These are phyloP conservation scores for Serrognathus titanus DNA, from an alignment of 2,888 invertebrate genomes.

Conservation along the genomic window DNA sequence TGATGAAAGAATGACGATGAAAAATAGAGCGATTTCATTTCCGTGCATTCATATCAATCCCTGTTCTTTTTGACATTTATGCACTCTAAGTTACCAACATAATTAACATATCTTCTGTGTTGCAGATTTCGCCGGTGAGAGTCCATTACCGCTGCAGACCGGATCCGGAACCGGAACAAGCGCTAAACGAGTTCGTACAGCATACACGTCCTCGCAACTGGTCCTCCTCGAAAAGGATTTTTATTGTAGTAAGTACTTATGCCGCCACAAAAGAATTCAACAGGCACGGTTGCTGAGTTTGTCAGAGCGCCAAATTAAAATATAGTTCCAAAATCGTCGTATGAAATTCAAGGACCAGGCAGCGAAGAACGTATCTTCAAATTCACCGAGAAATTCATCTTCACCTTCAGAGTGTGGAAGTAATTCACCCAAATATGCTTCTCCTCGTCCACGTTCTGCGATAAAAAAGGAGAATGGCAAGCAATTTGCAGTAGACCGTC, in stretches of 20 bases:
- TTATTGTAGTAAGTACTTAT: constrained; percentile 68
- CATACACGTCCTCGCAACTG: constrained; percentile 76
- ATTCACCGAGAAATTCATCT: no score
- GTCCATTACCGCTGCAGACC: no score
- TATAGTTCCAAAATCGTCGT: constrained; percentile 83
- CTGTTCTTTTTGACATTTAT: constrained; percentile 21
- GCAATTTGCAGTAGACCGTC: constrained; percentile 47
- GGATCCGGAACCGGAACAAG: constrained; percentile 12
- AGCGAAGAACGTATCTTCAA: constrained; percentile 14
- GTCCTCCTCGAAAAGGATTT: constrained; percentile 80
- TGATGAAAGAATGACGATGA: no score
- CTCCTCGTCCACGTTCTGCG: not conserved
- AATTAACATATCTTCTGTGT: constrained; percentile 26
- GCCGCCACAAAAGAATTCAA: constrained; percentile 72
- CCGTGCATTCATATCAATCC: constrained; percentile 31
- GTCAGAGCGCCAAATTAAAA: constrained; percentile 79
- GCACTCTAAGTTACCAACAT: constrained; percentile 13
- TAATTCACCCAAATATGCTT: not conserved
- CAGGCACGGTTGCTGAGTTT: constrained; percentile 67
- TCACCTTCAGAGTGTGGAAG: constrained; percentile 5
- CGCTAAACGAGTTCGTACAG: constrained; percentile 71
- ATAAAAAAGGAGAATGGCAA: constrained; percentile 26
- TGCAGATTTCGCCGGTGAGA: not conserved
- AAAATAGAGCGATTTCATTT: constrained; percentile 32
- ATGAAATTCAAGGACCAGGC: constrained; percentile 68